These are phyloP conservation scores for Ligdia adustata DNA, from an alignment of 2,888 invertebrate species.

Conservation along the genomic window DNA sequence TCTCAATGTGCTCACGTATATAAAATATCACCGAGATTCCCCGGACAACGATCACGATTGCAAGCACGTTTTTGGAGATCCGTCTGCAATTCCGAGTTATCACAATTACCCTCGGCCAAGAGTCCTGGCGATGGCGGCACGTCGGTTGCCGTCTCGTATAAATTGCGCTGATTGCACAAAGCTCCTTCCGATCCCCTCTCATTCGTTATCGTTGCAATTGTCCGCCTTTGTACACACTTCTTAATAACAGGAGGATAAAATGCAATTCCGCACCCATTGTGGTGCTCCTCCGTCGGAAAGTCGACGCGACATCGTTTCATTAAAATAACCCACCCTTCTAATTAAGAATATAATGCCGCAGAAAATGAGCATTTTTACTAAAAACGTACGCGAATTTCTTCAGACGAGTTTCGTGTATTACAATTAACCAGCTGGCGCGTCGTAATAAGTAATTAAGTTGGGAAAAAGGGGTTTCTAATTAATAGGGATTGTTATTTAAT, in stretches of 20 bases:
- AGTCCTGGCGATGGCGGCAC: conserved; percentile 33
- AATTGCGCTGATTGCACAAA: conserved; percentile 80
- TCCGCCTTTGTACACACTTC: conserved; percentile 58
- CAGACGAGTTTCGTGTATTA: conserved; percentile 39
- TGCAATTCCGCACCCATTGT: conserved; percentile 53
- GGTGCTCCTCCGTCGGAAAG: conserved; percentile 28
- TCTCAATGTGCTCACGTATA: conserved; percentile 21
- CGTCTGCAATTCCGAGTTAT: conserved; percentile 48
- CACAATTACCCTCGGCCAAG: conserved; percentile 57
- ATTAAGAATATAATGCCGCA: conserved; percentile 32
- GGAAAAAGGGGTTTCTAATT: conserved; percentile 51
- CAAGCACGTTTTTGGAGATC: conserved; percentile 51
- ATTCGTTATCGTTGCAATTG: conserved; percentile 76
- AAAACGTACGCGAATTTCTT: conserved; percentile 38
- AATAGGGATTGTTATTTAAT: conserved; percentile 49
- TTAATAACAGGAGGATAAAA: conserved; percentile 63
- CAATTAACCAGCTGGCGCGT: conserved; percentile 39
- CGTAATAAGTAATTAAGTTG: conserved; percentile 49
- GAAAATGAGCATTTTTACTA: conserved; percentile 36
- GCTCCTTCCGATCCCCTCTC: conserved; percentile 68
- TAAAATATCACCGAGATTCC: conserved; percentile 30
- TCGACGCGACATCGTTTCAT: conserved; percentile 27
- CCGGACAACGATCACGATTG: conserved; percentile 42
- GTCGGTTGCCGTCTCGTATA: conserved; percentile 48
- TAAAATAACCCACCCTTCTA: conserved; percentile 29